These are phyloP conservation scores for Hirudo medicinalis DNA, from an alignment of 1,140 invertebrate species.

Conservation along the genomic window DNA sequence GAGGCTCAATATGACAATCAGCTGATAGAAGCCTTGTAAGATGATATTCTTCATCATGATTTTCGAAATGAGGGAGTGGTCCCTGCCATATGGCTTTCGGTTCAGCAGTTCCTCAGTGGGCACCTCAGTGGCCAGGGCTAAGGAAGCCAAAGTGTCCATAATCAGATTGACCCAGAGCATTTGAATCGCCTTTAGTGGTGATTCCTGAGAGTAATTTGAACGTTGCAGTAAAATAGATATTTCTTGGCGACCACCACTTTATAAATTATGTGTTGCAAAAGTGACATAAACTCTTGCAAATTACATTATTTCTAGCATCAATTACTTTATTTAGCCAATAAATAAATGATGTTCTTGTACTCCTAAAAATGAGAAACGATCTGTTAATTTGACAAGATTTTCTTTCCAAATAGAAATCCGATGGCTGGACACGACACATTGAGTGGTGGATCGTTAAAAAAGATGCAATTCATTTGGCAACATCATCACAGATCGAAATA, in stretches of 20 bases:
- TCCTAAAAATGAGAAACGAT: no score
- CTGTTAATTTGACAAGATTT: no score
- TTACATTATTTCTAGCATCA: no score
- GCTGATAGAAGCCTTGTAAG: constrained; percentile 87
- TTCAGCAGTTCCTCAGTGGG: constrained; percentile 80
- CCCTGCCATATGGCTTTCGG: constrained; percentile 88
- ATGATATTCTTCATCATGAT: constrained; percentile 99
- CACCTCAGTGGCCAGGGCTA: constrained; percentile 88
- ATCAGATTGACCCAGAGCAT: constrained; percentile 99
- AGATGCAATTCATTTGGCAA: no score
- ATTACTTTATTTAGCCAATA: no score
- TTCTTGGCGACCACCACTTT: not conserved
- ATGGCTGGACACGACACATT: no score
- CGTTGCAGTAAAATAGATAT: constrained; percentile 21
- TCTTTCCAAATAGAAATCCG: no score
- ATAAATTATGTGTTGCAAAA: not conserved
- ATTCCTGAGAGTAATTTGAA: constrained; percentile 34
- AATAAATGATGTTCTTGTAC: no score
- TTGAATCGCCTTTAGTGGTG: constrained; percentile 70
- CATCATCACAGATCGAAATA: no score
- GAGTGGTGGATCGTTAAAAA: no score
- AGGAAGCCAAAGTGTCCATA: constrained; percentile 93
- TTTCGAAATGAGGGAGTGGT: constrained; percentile 86
- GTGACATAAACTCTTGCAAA: no score
- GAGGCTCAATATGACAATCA: constrained; percentile 72